Base-by-base conservation (phyloP, 2,888 invertebrate genomes). In the Cataglyphis rosenhaueri region DNA sequence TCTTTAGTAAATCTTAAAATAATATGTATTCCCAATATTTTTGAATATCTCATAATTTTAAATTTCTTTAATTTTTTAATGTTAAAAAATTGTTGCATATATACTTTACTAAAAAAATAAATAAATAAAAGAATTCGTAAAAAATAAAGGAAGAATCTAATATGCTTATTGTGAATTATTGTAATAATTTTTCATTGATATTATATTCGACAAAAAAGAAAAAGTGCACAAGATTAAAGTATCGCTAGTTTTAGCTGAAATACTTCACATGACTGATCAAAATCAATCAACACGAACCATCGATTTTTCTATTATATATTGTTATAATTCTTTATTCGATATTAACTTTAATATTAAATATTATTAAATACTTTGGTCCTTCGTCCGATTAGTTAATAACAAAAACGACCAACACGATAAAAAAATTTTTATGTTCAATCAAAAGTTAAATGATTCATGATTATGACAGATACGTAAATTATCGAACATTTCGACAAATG, bases 391-490 rank as follows among this genome's bases (percentile, higher is more conserved):
- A 59, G 75, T 81, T 62, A 70, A 55, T 52, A 83, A 70, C 38
- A 83, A 29, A 41, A 85, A 87, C 75, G 89, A 89, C 89, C 88
- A 88, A 88, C 29, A 82, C 25, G 21, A 55, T 75, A 82, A 29
- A 52, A 70, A 64, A 66, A 76, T 15, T 18, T 70, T 57, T 74
- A 64, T n/a, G 83, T 87, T 70, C 32, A 78, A 89, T 82, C 89
- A 85, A 88, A 32, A 35, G 21, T 59, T 57, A 62, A 68, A n/a
- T 41, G 41, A 65, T 25, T n/a, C n/a, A 25, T 66, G 61, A 66
- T 38, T 57, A 10, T 75, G 18, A 41, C 6, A 41, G n/a, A n/a
- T n/a, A 8, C 15, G 18, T 52, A 32, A 64, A 75, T 52, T 75
- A 4, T 74, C 32, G 18, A 64, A 73, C 29, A 29, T 38, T 9